Conservation (phyloP, 2,888 invertebrate genomes). For the Azorinus chamasolen region DNA sequence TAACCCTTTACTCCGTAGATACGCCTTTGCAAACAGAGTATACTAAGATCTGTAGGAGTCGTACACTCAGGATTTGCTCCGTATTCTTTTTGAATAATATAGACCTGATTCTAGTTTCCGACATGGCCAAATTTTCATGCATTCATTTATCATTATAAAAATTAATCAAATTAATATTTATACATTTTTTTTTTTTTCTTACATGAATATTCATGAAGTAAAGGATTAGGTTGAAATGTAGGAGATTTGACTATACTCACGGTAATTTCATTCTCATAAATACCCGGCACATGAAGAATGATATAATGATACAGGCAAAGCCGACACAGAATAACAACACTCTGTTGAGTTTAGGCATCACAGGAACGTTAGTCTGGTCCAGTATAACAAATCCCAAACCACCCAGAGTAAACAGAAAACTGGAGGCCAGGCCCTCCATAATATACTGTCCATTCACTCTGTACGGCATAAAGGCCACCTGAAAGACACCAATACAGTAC, state of each 20-base stretch:
- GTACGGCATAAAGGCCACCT: slow-evolving; percentile 99
- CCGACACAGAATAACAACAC: slow-evolving; percentile 96
- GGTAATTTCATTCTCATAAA: slow-evolving; percentile 99
- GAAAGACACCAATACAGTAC: slow-evolving; percentile 65
- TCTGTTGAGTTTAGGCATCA: slow-evolving; percentile 94
- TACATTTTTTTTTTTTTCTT: too few relatives aligned
- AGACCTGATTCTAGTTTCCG: too few relatives aligned
- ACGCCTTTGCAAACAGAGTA: too few relatives aligned
- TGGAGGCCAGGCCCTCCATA: slow-evolving; percentile 99
- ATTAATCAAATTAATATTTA: too few relatives aligned
- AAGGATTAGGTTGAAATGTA: too few relatives aligned
- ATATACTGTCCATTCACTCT: slow-evolving; percentile 99
- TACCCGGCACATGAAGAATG: slow-evolving; percentile 98
- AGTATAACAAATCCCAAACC: slow-evolving; percentile 98
- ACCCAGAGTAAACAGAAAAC: slow-evolving; percentile 98
- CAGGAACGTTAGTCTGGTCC: slow-evolving; percentile 96
- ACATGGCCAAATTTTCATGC: too few relatives aligned
- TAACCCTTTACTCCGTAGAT: too few relatives aligned
- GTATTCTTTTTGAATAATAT: too few relatives aligned
- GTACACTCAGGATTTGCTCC: too few relatives aligned
- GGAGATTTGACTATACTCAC: slow-evolving; percentile 70
- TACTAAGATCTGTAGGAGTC: too few relatives aligned
- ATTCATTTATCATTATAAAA: too few relatives aligned
- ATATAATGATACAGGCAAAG: slow-evolving; percentile 96
- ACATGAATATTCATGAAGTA: too few relatives aligned